Base-by-base conservation (phyloP, 2,797 vertebrate species). In the Gymnocypris eckloni region DNA sequence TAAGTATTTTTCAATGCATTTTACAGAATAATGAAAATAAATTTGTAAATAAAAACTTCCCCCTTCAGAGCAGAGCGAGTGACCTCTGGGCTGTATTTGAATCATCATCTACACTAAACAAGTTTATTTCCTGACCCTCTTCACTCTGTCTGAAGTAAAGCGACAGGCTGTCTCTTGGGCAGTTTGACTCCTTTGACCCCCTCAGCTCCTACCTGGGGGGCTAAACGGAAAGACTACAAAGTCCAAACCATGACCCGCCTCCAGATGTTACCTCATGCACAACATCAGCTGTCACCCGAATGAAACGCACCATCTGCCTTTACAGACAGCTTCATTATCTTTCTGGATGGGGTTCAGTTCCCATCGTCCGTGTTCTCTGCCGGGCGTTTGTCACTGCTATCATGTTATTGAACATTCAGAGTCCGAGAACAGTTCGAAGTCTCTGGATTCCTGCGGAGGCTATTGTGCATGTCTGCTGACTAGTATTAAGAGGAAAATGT, bases 241-340 rank as follows among this genome's bases (percentile, higher is more conserved):
- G 33, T 45, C 59, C 9, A 76, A 76, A 76, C 43, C 61, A 64
- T 18, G 33, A 66, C 82, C 28, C 4, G 0, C 59, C 71, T 83
- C 71, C 82, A 83, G 82, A 77, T 77, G 82, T 83, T 83, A 66
- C 45, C 45, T 83, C 28, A 39, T 83, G 59, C 77, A 8, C 71
- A 83, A 83, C 45, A 83, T 77, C 72, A 81, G 64, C 28, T n/a
- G 25, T 67, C 72, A 77, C 33, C 72, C 72, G 28, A 52, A 83
- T 76, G 8, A 81, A 77, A 83, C 22, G 3, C 25, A 20, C 72
- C 82, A 83, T 83, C 82, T 76, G 82, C 59, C 72, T 39, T 22
- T 76, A 67, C 45, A 41, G 72, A 77, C 59, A 83, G 72, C 45
- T 77, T 83, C 72, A 83, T 83, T 76, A 54, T 33, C 59, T 76